Evolutionary conservation across 2,888 invertebrate species (phyloP).

Genomic region (Xanthostigma xanthostigma): DNA sequence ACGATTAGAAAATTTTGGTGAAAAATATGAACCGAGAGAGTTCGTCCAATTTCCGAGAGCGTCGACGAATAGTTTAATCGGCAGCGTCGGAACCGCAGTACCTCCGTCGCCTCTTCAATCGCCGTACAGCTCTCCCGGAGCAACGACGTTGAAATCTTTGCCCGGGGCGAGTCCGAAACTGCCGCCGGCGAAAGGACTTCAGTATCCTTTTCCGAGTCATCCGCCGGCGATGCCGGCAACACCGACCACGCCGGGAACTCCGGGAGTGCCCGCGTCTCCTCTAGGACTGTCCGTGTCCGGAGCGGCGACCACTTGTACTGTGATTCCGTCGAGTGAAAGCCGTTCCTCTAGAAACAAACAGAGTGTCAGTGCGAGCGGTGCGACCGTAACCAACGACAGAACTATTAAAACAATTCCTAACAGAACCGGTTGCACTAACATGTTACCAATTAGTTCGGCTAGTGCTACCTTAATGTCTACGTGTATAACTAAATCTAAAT

Average conservation of each 20-base stretch:
- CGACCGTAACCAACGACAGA: neutral
- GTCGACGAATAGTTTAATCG: conserved; percentile 14
- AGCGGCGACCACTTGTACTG: conserved; percentile 2
- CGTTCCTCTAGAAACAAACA: neutral
- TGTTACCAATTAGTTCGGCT: no score
- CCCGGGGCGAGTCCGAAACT: conserved; percentile 18
- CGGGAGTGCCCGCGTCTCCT: conserved; percentile 2
- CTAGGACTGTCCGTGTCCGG: conserved; percentile 2
- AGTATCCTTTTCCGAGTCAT: conserved; percentile 67
- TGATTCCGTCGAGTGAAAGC: neutral
- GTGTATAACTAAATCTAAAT: neutral
- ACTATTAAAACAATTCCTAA: neutral
- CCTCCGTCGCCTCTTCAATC: conserved; percentile 10
- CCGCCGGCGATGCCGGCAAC: conserved; percentile 37
- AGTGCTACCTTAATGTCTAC: no score
- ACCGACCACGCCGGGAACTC: conserved; percentile 2
- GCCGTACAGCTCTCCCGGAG: conserved; percentile 2
- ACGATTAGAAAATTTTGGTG: conserved; percentile 72
- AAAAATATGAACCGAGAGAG: conserved; percentile 61
- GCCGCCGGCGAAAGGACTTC: conserved; percentile 39
- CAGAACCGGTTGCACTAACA: neutral
- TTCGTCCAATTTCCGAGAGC: conserved; percentile 28
- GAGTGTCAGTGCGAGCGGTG: neutral
- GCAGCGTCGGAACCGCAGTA: conserved; percentile 20
- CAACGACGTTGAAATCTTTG: conserved; percentile 1